A percentile compares a stretch with the other conserved stretches of the same genome.
phyloP scores from a whole-genome alignment of 35 echinoderm and acorn worm species.

The Heliocidaris erythrogramma region DNA sequence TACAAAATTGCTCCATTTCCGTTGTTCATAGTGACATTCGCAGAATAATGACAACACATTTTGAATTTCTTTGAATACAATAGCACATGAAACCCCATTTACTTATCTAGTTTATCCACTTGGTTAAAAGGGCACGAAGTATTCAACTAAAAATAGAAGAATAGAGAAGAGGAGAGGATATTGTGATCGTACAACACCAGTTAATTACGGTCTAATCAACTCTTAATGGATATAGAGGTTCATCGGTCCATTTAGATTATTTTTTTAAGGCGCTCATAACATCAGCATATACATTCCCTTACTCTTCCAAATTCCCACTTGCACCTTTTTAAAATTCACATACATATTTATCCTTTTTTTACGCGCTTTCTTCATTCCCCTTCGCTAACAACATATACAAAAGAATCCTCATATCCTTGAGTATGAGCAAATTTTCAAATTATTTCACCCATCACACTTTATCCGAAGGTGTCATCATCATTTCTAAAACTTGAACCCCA shows the following conservation, averaged over 20 bases:
- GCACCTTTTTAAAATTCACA: background rate
- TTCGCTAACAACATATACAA: too few relatives aligned
- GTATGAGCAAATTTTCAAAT: too few relatives aligned
- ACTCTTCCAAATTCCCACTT: background rate
- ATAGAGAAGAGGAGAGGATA: background rate
- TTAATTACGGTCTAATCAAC: background rate
- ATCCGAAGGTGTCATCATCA: too few relatives aligned
- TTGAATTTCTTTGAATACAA: background rate
- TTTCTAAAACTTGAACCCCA: background rate
- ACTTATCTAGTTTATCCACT: background rate
- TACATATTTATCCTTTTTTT: background rate
- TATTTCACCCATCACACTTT: too few relatives aligned
- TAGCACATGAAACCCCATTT: too few relatives aligned
- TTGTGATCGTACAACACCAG: background rate
- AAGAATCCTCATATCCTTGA: too few relatives aligned
- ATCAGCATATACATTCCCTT: background rate
- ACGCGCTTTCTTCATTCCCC: background rate
- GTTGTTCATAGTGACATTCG: background rate
- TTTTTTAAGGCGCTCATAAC: background rate
- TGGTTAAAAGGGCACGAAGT: background rate
- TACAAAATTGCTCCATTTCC: background rate
- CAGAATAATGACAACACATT: background rate
- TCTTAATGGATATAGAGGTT: constrained; percentile 7
- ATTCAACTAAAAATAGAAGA: background rate
- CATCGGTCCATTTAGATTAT: background rate